Conservation (phyloP, 1,140 invertebrate genomes). For the Octopus sinensis region DNA sequence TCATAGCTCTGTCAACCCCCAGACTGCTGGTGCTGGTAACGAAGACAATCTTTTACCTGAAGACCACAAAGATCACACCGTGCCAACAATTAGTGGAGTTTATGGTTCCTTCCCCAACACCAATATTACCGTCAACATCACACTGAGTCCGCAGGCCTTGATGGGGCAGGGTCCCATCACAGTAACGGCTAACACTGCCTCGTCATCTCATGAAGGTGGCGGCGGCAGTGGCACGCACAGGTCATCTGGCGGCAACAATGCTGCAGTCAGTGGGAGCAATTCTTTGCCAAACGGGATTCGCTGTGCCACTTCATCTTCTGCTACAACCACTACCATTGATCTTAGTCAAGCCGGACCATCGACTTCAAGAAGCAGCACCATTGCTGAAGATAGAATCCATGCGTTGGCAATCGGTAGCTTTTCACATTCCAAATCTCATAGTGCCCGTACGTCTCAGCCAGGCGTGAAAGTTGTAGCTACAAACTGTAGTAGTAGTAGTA, state of each 20-base stretch:
- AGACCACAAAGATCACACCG: background rate
- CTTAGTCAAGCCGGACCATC: background rate
- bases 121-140: constrained; percentile 39
- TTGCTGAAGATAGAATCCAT: background rate
- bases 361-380: background rate
- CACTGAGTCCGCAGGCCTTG: constrained; percentile 33
- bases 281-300: background rate
- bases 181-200: constrained; percentile 28
- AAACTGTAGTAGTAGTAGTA: background rate
- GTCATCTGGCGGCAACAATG: too few species aligned
- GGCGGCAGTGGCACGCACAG: background rate
- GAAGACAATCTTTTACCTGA: background rate
- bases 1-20: background rate
- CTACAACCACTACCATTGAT: background rate
- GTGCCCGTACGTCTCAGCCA: background rate
- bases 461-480: background rate
- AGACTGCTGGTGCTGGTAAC: background rate
- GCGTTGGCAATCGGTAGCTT: background rate
- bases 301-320: background rate
- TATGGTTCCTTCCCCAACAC: constrained; percentile 13
- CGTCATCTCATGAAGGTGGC: background rate
- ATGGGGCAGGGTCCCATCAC: constrained; percentile 35
- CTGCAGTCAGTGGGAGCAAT: background rate
- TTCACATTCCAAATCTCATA: constrained; percentile 1
- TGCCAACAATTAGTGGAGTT: background rate